Evolutionary conservation across 2,797 vertebrate genomes (phyloP).

Genomic region (Danio tinwini): DNA sequence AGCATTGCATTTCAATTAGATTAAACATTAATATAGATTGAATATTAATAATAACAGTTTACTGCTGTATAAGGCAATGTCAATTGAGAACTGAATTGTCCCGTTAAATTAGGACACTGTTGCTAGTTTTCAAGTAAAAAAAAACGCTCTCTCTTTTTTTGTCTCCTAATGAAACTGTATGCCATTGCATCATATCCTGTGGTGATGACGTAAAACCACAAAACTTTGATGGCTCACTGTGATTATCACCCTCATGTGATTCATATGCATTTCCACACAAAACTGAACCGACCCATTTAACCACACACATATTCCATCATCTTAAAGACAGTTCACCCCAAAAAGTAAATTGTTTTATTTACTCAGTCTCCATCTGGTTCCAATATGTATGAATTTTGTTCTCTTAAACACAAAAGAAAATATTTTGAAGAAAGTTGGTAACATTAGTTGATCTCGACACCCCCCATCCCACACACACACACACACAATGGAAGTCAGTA

Average conservation of each 20-base stretch:
- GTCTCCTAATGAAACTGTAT: not conserved
- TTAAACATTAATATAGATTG: not conserved
- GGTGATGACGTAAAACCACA: not conserved
- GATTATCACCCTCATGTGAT: not conserved
- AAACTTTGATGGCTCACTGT: not conserved
- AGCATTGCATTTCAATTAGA: not conserved
- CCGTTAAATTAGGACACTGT: not conserved
- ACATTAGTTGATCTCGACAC: too few species aligned
- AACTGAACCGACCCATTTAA: not conserved
- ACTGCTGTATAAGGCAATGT: not conserved
- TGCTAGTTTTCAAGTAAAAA: not conserved
- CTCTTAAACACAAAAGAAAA: too few species aligned
- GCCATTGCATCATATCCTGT: not conserved
- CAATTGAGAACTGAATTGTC: not conserved
- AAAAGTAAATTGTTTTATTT: too few species aligned
- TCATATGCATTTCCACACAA: not conserved
- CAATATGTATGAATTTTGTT: too few species aligned
- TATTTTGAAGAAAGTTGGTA: too few species aligned
- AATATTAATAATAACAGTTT: not conserved
- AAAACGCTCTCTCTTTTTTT: not conserved
- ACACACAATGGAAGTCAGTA: too few species aligned
- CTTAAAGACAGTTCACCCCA: not conserved
- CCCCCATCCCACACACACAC: too few species aligned
- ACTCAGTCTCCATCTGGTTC: too few species aligned
- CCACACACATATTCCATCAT: not conserved